These are phyloP conservation scores for Paramormyrops kingsleyae DNA, from an alignment of 2,113 vertebrate species.

Conservation along the genomic window DNA sequence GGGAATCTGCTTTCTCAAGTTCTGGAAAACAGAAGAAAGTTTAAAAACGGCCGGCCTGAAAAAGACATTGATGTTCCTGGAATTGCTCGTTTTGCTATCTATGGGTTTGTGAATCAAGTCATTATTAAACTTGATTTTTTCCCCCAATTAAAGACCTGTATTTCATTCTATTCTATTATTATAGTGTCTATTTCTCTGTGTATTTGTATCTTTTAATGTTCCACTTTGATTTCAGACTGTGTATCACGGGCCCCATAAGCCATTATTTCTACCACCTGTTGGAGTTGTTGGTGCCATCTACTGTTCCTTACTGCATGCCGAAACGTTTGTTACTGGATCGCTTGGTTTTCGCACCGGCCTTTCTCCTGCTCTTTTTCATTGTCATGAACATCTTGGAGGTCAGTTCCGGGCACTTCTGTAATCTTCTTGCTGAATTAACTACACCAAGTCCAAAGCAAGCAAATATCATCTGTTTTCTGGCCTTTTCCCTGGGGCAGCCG, in stretches of 20 bases:
- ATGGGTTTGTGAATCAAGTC: slow-evolving; percentile 59
- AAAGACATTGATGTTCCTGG: slow-evolving; percentile 54
- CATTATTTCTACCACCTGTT: slow-evolving; percentile 77
- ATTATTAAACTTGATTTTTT: neutral
- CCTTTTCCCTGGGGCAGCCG: neutral
- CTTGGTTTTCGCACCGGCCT: slow-evolving; percentile 70
- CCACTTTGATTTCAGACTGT: slow-evolving; percentile 51
- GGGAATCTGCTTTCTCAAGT: slow-evolving; percentile 75
- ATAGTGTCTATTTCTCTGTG: neutral
- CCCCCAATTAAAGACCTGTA: neutral
- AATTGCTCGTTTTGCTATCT: slow-evolving; percentile 66
- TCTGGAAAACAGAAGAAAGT: slow-evolving; percentile 61
- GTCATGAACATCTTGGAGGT: slow-evolving; percentile 80
- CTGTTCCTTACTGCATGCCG: slow-evolving; percentile 57
- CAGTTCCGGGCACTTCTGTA: slow-evolving; percentile 1
- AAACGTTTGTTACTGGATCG: slow-evolving; percentile 75
- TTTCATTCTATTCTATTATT: neutral
- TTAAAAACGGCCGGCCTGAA: slow-evolving; percentile 34
- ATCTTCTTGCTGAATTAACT: neutral
- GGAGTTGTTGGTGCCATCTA: slow-evolving; percentile 67
- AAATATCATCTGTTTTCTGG: neutral
- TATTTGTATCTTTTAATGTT: neutral
- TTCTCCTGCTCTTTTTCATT: slow-evolving; percentile 73
- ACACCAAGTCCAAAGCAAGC: neutral
- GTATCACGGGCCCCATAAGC: slow-evolving; percentile 75